Base-by-base conservation (phyloP, 2,888 invertebrate species). In the Drosophila koepferae region DNA sequence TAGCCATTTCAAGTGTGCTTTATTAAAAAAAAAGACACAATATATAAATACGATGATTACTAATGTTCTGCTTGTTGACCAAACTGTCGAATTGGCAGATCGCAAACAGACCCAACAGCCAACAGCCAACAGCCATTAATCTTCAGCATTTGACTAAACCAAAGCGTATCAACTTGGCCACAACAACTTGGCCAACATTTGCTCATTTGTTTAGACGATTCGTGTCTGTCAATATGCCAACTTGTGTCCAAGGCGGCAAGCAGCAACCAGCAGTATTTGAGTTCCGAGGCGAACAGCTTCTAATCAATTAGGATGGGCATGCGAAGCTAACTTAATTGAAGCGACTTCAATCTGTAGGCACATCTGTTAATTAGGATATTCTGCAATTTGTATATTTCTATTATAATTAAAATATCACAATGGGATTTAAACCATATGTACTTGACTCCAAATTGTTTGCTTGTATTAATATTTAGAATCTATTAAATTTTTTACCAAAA, bases 21-120 rank as follows among this genome's bases (percentile, higher is more conserved):
- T 88, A 83, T 83, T 81, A 83, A 83, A 83, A 77, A 48, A 7
- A 74, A 63, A 36, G 10, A 28, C 5, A 28, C 28, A 28, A 54
- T 16, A 23, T 20, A 16, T 38, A 38, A 18, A 12, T 10, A n/a
- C 20, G 14, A 58, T 38, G 38, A 23, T 34, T 23, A 41, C 34
- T 16, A 34, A 41, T 20, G 23, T 20, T 34, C 20, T 14, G 68
- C 58, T 23, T 40, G 44, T 48, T 74, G 60, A 28, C 49, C 75
- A 75, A 55, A 61, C 54, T 66, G 63, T 10, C 46, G 6, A 34
- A 34, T 51, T 51, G 34, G 34, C 51, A 51, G 51, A 14, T 34
- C 34, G 8, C 51, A 18, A 34, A 7, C 51, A 14, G 18, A 18
- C 31, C 23, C 23, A 23, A 23, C 31, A 20, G 20, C 20, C 20